These are phyloP conservation scores for Apaloderma vittatum DNA, from an alignment of 2,113 vertebrate genomes.

Conservation along the genomic window DNA sequence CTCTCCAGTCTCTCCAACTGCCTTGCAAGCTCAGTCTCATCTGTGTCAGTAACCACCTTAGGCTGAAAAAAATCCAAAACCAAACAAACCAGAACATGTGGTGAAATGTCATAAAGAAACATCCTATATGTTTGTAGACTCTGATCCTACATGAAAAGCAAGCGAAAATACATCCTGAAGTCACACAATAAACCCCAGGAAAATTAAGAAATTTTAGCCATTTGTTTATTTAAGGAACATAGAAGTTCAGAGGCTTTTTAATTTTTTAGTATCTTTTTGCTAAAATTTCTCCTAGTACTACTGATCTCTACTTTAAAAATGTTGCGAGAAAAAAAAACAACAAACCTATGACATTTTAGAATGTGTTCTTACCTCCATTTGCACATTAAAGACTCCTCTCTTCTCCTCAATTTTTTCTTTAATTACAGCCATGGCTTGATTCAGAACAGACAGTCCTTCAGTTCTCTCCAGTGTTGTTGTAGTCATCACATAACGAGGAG, in stretches of 20 bases:
- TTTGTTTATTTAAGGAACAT: background rate
- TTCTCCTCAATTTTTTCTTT: conserved; percentile 99
- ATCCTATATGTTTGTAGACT: background rate
- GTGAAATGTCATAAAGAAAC: background rate
- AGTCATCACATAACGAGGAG: conserved; percentile 98
- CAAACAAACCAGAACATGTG: background rate
- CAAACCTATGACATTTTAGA: background rate
- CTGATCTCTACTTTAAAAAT: background rate
- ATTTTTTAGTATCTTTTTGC: background rate
- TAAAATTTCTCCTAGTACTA: background rate
- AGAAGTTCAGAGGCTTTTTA: background rate
- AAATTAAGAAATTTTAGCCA: background rate
- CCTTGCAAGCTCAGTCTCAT: conserved; percentile 95
- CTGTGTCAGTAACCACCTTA: conserved; percentile 97
- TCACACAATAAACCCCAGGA: background rate
- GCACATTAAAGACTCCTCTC: conserved; percentile 96
- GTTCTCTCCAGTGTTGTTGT: conserved; percentile 97
- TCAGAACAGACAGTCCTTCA: conserved; percentile 95
- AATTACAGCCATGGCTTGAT: conserved; percentile 97
- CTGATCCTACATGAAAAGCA: background rate
- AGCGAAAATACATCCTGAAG: background rate
- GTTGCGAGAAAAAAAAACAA: background rate
- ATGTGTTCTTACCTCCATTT: conserved; percentile 90
- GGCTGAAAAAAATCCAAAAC: conserved; percentile 79
- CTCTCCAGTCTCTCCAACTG: conserved; percentile 95